Percentiles rank a stretch among this genome's conserved stretches.
phyloP scores from a whole-genome alignment of 2,888 invertebrate genomes.

The Apocheima hispidaria region DNA sequence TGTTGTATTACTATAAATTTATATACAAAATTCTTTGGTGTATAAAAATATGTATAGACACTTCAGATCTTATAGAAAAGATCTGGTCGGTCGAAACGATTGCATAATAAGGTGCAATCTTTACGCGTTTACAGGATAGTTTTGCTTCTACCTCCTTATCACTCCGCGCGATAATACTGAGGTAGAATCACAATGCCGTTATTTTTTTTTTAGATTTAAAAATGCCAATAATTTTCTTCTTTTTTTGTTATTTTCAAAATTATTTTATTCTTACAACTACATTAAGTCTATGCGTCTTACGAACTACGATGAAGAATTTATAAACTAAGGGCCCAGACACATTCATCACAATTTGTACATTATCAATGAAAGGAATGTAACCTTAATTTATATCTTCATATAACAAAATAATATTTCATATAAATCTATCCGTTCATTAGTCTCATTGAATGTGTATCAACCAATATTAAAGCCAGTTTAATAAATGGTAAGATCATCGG shows the following conservation, averaged over 20 bases:
- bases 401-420: conserved; percentile 77
- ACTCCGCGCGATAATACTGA: conserved; percentile 60
- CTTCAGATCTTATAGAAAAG: conserved; percentile 79
- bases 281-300: conserved; percentile 77
- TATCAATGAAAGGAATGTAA: conserved; percentile 84
- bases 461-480: conserved; percentile 86
- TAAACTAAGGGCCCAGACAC: conserved; percentile 86
- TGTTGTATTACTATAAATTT: conserved; percentile 68
- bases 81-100: conserved; percentile 86
- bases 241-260: conserved; percentile 55
- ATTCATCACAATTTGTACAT: conserved; percentile 82
- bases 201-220: conserved; percentile 50
- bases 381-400: conserved; percentile 84
- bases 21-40: conserved; percentile 82
- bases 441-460: conserved; percentile 79
- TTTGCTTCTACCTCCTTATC: conserved; percentile 65
- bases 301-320: conserved; percentile 80
- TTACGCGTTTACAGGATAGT: conserved; percentile 84
- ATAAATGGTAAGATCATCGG: conserved; percentile 80
- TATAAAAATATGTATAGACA: conserved; percentile 80
- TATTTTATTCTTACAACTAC: conserved; percentile 69
- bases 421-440: conserved; percentile 70
- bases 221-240: conserved; percentile 51
- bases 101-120: conserved; percentile 74
- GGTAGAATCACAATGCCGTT: conserved; percentile 81